Base-by-base conservation (phyloP, 2,113 vertebrate genomes). In the Thamnaconus septentrionalis region DNA sequence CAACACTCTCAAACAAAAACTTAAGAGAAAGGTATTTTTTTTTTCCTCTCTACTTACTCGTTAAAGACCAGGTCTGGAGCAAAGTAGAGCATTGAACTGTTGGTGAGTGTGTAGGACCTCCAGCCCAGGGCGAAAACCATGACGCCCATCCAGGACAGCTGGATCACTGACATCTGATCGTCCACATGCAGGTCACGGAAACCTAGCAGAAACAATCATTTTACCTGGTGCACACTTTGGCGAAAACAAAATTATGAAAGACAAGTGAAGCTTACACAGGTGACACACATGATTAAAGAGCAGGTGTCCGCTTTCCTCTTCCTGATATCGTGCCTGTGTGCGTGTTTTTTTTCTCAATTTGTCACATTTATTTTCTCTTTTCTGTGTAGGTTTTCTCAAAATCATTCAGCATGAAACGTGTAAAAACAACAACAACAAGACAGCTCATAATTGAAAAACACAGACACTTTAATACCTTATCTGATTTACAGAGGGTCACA, bases 51-150 rank as follows among this genome's bases (percentile, higher is more conserved):
- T n/a, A 94, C 96, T 95, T 88, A 98, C 96, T 98, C 96, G 47
- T 98, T 97, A 88, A 98, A 98, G 73, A 98, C 93, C 66, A 98
- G 88, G 82, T 98, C 96, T 52, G 96, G 96, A 47, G 96, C 96
- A 0, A 98, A 98, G 85, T 96, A 98, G 59, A 98, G 94, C 95
- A 98, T 93, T 71, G 93, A 93, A 82, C 95, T 93, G 72, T 98
- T 96, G 58, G 96, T 94, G 0, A 95, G 94, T 31, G 93, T 98
- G 91, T 96, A 97, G 63, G 96, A 98, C 61, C 96, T 91, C 96
- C 96, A 98, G 0, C 96, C 95, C 92, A 98, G 88, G 7, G 95
- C 96, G 31, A 98, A 98, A 71, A 98, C 94, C 96, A 98, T 98
- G 11, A 98, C 92, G 5, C 94, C 95, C 96, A 98, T 98, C 96